Evolutionary conservation across 2,113 vertebrate species (phyloP).

Genomic region (Elachura formosa): DNA sequence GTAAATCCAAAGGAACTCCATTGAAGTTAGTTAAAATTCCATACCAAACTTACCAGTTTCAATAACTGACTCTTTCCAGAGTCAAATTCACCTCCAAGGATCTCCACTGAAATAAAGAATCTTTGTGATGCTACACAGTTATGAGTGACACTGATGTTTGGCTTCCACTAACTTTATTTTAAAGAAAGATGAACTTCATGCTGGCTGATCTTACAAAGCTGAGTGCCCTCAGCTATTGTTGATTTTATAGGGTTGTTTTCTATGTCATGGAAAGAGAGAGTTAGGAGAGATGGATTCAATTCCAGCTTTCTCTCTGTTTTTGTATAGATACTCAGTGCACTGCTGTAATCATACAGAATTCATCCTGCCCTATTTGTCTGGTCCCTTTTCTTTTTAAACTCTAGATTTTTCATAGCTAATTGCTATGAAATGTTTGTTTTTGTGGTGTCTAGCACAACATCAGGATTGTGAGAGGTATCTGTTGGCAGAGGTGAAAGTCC

Average conservation of each 20-base stretch:
- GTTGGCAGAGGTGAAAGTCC: neutral
- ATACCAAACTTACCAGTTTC: neutral
- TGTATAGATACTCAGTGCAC: neutral
- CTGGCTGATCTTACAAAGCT: neutral
- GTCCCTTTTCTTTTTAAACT: neutral
- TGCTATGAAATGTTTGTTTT: neutral
- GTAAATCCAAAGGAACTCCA: neutral
- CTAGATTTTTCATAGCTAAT: neutral
- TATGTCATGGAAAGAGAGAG: neutral
- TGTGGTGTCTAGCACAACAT: neutral
- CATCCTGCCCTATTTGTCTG: neutral
- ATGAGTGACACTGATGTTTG: neutral
- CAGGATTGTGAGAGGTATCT: neutral
- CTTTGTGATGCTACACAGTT: neutral
- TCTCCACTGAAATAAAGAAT: neutral
- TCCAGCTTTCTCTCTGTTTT: neutral
- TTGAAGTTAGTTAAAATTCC: slow-evolving; percentile 26
- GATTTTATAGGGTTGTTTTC: neutral
- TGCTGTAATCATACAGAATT: neutral
- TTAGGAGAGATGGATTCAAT: neutral
- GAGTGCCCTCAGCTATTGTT: neutral
- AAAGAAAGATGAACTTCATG: neutral
- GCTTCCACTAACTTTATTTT: neutral
- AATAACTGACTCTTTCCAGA: neutral
- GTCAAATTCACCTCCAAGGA: neutral